These are phyloP conservation scores for Biston betularia DNA, from an alignment of 2,888 invertebrate genomes.

Conservation along the genomic window DNA sequence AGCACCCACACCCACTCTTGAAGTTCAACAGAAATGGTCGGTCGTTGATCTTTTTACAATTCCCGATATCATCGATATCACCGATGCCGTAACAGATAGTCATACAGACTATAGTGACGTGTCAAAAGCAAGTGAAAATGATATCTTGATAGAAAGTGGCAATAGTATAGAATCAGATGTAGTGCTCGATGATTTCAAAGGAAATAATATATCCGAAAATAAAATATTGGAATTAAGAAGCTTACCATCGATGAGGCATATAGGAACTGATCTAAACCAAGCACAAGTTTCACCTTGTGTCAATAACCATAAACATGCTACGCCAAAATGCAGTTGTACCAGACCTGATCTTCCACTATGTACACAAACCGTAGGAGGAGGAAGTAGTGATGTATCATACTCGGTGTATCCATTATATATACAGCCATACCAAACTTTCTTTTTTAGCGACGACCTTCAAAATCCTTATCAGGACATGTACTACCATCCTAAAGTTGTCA, in stretches of 20 bases:
- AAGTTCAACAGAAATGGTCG: slow-evolving; percentile 69
- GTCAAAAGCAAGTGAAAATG: slow-evolving; percentile 5
- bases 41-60: slow-evolving; percentile 53
- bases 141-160: slow-evolving; percentile 7
- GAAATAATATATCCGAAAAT: slow-evolving; percentile 40
- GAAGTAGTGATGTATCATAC: slow-evolving; percentile 20
- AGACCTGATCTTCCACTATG: slow-evolving; percentile 17
- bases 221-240: slow-evolving; percentile 71
- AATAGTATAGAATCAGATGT: slow-evolving; percentile 11
- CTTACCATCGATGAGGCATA: slow-evolving; percentile 46
- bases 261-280: slow-evolving; percentile 5
- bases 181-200: slow-evolving; percentile 7
- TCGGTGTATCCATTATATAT: slow-evolving; percentile 53
- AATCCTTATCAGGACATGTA: slow-evolving; percentile 42
- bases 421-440: slow-evolving; percentile 56
- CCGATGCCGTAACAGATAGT: slow-evolving; percentile 9
- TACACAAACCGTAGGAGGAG: slow-evolving; percentile 26
- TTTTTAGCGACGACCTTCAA: slow-evolving; percentile 43
- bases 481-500: slow-evolving; percentile 52
- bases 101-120: not conserved
- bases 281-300: slow-evolving; percentile 1
- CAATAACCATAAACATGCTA: slow-evolving; percentile 5
- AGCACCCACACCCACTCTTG: slow-evolving; percentile 61
- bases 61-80: slow-evolving; percentile 33
- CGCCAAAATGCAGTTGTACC: slow-evolving; percentile 37